Conservation (phyloP, 2,797 vertebrate genomes). For the Ctenosaura bakeri region DNA sequence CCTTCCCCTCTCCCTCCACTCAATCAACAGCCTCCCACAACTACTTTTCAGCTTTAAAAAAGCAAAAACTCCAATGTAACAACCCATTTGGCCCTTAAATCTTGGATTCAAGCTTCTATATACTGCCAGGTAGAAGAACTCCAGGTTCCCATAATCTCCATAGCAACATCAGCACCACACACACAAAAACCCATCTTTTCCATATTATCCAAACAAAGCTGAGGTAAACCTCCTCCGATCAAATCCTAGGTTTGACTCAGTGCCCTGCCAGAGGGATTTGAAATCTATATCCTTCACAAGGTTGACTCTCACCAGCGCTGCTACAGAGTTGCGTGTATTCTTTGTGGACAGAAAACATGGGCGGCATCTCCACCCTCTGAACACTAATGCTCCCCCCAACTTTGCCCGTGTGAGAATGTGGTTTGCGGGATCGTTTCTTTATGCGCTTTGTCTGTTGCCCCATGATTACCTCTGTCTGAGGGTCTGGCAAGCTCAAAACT, state of each 20-base stretch:
- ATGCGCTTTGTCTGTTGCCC: not conserved
- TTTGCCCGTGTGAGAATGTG: not conserved
- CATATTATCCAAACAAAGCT: not conserved
- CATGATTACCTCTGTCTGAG: not conserved
- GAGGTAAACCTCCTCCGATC: not conserved
- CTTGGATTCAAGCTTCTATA: not conserved
- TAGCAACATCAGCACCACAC: not conserved
- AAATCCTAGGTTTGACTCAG: not conserved
- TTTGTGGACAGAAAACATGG: not conserved
- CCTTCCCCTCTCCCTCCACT: not conserved
- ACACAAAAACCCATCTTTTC: not conserved
- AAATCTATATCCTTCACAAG: slow-evolving; percentile 11
- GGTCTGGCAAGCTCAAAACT: not conserved
- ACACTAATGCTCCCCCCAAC: accelerated
- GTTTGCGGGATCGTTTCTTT: not conserved
- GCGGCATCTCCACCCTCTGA: not conserved
- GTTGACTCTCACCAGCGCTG: not conserved
- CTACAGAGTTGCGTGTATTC: not conserved
- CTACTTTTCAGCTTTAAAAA: not conserved
- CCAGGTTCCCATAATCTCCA: not conserved
- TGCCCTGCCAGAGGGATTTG: not conserved
- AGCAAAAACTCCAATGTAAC: not conserved
- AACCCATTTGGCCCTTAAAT: not conserved
- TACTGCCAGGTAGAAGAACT: not conserved
- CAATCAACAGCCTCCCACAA: not conserved